phyloP scores from a whole-genome alignment of 1,140 invertebrate genomes.

The Heliconius hermathena region DNA sequence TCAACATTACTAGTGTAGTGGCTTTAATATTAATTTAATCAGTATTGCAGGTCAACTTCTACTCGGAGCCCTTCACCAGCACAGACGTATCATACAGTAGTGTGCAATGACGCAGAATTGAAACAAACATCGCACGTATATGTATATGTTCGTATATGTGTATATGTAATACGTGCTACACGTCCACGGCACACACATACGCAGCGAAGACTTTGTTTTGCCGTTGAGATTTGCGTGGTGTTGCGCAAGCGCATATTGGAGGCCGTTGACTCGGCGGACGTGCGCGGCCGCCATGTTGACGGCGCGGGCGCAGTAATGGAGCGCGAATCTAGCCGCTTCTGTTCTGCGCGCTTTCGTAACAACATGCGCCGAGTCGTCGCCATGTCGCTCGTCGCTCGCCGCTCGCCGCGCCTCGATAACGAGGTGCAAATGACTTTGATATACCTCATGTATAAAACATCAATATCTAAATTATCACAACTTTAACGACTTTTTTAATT shows the following conservation, averaged over 20 bases:
- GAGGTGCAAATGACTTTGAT: conserved; percentile 32
- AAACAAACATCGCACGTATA: conserved; percentile 44
- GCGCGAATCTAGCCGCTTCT: conserved; percentile 75
- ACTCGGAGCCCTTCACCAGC: conserved; percentile 67
- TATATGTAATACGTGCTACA: not conserved
- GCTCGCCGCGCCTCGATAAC: conserved; percentile 53
- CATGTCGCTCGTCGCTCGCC: conserved; percentile 34
- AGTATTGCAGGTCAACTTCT: conserved; percentile 62
- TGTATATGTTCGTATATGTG: conserved; percentile 14
- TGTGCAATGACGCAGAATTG: conserved; percentile 49
- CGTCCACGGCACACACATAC: conserved; percentile 51
- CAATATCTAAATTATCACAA: conserved; percentile 5
- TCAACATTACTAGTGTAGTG: conserved; percentile 56
- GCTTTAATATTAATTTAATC: conserved; percentile 71
- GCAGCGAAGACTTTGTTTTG: conserved; percentile 71
- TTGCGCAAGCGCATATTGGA: conserved; percentile 78
- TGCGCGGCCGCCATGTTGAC: conserved; percentile 68
- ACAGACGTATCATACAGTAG: conserved; percentile 41
- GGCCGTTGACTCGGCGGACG: conserved; percentile 76
- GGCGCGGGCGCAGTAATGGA: conserved; percentile 63
- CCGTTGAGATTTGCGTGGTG: conserved; percentile 77
- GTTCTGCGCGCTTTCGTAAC: conserved; percentile 71
- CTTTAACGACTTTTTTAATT: conserved; percentile 11
- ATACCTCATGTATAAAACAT: conserved; percentile 12
- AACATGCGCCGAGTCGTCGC: conserved; percentile 51